Evolutionary conservation across 2,888 invertebrate genomes (phyloP).

Genomic region (Drosophila prolongata): DNA sequence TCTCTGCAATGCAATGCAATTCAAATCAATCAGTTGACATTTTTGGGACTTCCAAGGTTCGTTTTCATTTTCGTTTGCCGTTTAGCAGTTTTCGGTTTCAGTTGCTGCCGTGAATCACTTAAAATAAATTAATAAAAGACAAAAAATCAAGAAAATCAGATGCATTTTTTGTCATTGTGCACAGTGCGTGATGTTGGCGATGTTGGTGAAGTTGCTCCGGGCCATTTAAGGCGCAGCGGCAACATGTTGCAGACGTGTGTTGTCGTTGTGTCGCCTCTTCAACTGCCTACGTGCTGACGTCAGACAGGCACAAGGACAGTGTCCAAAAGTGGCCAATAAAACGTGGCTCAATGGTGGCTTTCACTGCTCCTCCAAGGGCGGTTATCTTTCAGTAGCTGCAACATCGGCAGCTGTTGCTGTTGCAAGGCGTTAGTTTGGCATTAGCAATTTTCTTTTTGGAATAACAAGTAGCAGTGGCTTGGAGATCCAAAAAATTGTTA

Average conservation of each 20-base stretch:
- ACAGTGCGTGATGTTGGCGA: conserved; percentile 33
- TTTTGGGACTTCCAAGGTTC: conserved; percentile 68
- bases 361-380: conserved; percentile 52
- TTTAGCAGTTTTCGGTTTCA: conserved; percentile 35
- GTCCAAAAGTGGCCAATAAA: conserved; percentile 31
- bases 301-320: conserved; percentile 58
- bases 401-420: conserved; percentile 23
- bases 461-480: no score
- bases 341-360: conserved; percentile 39
- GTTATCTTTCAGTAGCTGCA: neutral
- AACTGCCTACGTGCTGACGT: conserved; percentile 54
- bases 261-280: conserved; percentile 42
- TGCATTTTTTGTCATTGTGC: conserved; percentile 26
- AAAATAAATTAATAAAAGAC: conserved; percentile 75
- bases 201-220: conserved; percentile 45
- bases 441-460: neutral
- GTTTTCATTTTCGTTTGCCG: conserved; percentile 29
- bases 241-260: conserved; percentile 54
- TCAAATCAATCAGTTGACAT: conserved; percentile 55
- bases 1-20: conserved; percentile 21
- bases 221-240: conserved; percentile 65
- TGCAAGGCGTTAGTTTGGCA: conserved; percentile 1
- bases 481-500: neutral
- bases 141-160: conserved; percentile 32
- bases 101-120: conserved; percentile 67